Evolutionary conservation across 92 coral and sea anemone genomes (phyloP), one percentile per base, ranked within the genome.

Genomic region (Phenganax marumi): DNA sequence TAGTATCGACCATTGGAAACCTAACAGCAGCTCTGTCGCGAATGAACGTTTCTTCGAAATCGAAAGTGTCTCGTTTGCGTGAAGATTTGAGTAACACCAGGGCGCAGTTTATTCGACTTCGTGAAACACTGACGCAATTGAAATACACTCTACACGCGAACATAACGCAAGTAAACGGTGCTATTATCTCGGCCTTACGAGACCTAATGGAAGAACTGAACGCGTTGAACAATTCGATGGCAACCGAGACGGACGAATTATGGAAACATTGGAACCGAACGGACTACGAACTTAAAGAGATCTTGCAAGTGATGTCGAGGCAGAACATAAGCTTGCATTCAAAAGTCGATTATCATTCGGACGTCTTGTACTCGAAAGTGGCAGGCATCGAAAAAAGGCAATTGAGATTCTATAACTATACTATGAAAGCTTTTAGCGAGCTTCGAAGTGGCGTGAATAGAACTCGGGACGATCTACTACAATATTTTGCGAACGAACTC

Each of bases 231-330:
- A 62, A 62, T 23, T 18, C 33, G 3, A 66, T 48, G 9, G 17
- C 17, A 22, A 25, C 72, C 33, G 24, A 66, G 13, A 12, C 24
- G 12, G 17, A 8, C 18, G 18, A 66, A 66, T 49, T 66, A 12
- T 66, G 72, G 72, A 66, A 33, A 66, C 72, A 33, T 17, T 66
- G 72, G 72, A 66, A 66, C 11, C 33, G n/a, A 25, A 66, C 72
- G 72, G 14, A 66, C 72, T 1, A 14, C 0, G 72, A 10, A 10
- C 12, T 66, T 19, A 48, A 66, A 16, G 49, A 66, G 1, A 9
- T 66, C 6, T 1, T 33, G 5, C 13, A 66, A 66, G 1, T 66
- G 49, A 25, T 66, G 50, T 7, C 49, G 33, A 14, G 17, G 50
- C 72, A 66, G 17, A 66, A 66, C 16, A n/a, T 25, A 33, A 66